Evolutionary conservation across 2,113 vertebrate species (phyloP).

Genomic region (Daboia siamensis): DNA sequence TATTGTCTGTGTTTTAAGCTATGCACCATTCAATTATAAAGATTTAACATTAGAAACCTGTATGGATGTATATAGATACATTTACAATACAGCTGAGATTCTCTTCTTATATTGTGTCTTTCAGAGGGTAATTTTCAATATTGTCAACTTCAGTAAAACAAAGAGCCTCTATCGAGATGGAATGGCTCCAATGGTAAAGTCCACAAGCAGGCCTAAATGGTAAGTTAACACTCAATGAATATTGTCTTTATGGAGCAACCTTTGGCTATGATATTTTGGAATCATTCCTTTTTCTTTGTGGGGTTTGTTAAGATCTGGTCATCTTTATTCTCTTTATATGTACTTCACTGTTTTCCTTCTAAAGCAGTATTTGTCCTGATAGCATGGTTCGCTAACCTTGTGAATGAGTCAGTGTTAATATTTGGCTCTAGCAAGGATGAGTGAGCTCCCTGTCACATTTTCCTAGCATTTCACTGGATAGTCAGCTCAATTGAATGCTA

Average conservation of each 20-base stretch:
- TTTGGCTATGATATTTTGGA: constrained; percentile 2
- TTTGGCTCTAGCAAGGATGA: background rate
- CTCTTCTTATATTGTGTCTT: constrained; percentile 48
- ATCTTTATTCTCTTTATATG: background rate
- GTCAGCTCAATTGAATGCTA: background rate
- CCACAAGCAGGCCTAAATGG: constrained; percentile 94
- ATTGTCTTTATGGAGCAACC: background rate
- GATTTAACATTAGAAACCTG: background rate
- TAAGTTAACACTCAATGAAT: constrained; percentile 59
- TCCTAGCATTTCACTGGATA: background rate
- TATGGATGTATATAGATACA: background rate
- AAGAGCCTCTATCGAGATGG: constrained; percentile 98
- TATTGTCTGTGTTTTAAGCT: background rate
- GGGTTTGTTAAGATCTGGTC: background rate
- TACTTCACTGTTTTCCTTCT: background rate
- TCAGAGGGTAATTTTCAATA: constrained; percentile 96
- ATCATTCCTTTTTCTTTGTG: background rate
- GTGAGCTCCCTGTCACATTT: background rate
- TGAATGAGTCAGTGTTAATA: background rate
- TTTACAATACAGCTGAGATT: constrained; percentile 18
- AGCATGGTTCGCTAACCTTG: background rate
- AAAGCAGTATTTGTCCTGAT: background rate
- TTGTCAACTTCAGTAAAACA: constrained; percentile 99
- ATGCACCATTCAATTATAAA: background rate
- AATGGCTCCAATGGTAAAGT: constrained; percentile 97